phyloP scores from a whole-genome alignment of 2,113 vertebrate genomes.

The Vulpes vulpes region DNA sequence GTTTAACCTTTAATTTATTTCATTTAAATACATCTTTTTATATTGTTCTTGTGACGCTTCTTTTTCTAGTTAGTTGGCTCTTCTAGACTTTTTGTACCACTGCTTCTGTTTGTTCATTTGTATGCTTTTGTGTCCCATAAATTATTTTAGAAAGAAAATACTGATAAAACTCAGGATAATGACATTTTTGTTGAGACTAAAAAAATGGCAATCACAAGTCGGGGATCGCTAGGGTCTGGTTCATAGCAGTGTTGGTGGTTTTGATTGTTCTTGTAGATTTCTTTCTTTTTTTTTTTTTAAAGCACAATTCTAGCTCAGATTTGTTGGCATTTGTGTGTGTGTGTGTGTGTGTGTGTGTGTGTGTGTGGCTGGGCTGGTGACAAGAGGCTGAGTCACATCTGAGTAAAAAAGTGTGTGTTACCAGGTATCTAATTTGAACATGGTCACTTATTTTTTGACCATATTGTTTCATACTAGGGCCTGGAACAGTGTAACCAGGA shows the following conservation, averaged over 20 bases:
- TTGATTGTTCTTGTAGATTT: conserved; percentile 51
- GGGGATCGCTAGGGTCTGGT: conserved; percentile 63
- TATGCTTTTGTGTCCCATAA: conserved; percentile 82
- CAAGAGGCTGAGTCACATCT: background rate
- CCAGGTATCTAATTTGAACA: conserved; percentile 35
- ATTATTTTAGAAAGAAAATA: conserved; percentile 84
- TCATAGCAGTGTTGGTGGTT: conserved; percentile 71
- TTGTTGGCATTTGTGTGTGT: background rate
- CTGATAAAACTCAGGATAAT: conserved; percentile 85
- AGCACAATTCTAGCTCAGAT: conserved; percentile 52
- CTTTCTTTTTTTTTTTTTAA: background rate
- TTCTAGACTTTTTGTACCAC: conserved; percentile 67
- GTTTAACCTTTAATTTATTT: conserved; percentile 89
- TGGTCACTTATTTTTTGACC: background rate
- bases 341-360: background rate
- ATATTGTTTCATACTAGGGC: background rate
- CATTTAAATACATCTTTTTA: conserved; percentile 80
- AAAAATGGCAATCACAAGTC: conserved; percentile 54
- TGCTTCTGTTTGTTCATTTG: conserved; percentile 73
- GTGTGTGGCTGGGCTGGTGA: background rate
- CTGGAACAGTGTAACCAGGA: background rate
- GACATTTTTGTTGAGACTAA: conserved; percentile 80
- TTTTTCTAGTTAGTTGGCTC: conserved; percentile 77
- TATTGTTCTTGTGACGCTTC: conserved; percentile 80
- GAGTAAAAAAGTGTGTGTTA: background rate